phyloP scores from a whole-genome alignment of 2,113 vertebrate species.

The Nannospalax galili region DNA sequence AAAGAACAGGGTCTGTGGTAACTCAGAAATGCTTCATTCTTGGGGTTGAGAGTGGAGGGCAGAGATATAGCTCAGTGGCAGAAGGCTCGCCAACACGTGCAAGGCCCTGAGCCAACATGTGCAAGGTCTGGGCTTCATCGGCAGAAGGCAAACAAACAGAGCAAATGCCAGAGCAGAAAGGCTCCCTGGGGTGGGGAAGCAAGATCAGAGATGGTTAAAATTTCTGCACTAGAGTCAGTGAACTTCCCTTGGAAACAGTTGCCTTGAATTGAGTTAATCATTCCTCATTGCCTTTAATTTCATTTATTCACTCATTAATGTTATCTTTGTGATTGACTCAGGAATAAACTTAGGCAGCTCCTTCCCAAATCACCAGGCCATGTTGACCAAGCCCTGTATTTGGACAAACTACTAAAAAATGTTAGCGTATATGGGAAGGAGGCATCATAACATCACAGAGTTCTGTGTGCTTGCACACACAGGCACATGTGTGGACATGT shows the following conservation, averaged over 20 bases:
- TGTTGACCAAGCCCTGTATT: neutral
- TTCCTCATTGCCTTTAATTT: neutral
- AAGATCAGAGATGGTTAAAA: neutral
- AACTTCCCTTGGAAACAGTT: neutral
- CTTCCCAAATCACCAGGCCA: neutral
- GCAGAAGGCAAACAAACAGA: neutral
- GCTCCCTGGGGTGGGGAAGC: neutral
- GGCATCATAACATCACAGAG: neutral
- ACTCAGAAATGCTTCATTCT: neutral
- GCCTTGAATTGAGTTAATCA: neutral
- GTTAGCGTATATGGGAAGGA: neutral
- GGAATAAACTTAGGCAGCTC: neutral
- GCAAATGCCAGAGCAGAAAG: neutral
- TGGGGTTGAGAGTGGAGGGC: neutral
- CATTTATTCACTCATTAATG: neutral
- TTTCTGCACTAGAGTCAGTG: neutral
- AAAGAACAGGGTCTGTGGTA: neutral
- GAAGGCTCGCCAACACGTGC: neutral
- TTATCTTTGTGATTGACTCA: neutral
- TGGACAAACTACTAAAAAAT: neutral
- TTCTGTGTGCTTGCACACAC: no score
- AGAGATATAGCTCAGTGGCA: neutral
- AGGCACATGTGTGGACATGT: fast-evolving
- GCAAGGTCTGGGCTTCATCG: neutral
- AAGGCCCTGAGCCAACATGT: neutral